phyloP scores from a whole-genome alignment of 2,888 invertebrate species.

The Antitype chi region DNA sequence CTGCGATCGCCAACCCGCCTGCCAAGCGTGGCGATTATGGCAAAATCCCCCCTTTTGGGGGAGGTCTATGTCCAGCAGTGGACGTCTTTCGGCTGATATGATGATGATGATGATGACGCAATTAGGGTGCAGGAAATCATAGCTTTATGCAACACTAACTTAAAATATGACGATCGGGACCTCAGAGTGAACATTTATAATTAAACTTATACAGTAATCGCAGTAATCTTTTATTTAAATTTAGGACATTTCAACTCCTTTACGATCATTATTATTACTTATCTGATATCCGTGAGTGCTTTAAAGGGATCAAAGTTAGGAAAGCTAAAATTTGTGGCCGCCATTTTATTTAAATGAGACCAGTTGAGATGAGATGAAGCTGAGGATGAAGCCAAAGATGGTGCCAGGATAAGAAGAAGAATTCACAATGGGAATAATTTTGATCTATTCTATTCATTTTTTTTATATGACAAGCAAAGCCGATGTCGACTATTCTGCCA shows the following conservation, averaged over 20 bases:
- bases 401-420: neutral
- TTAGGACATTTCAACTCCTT: slow-evolving; percentile 39
- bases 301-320: slow-evolving; percentile 37
- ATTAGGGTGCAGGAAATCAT: neutral
- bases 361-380: slow-evolving; percentile 6
- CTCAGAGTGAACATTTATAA: neutral
- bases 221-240: slow-evolving; percentile 39
- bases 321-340: slow-evolving; percentile 22
- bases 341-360: slow-evolving; percentile 30
- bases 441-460: no score
- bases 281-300: slow-evolving; percentile 31
- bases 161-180: neutral
- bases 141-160: neutral
- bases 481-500: no score
- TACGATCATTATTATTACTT: slow-evolving; percentile 10
- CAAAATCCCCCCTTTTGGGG: no score
- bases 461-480: no score
- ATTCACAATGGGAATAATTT: neutral
- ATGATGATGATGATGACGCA: no score
- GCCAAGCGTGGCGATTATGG: no score
- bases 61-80: no score
- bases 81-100: no score
- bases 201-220: slow-evolving; percentile 19
- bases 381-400: neutral
- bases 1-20: no score